Evolutionary conservation across 1,140 invertebrate genomes (phyloP), one percentile per base, ranked within the genome.

Genomic region (Zelostemma sp.): DNA sequence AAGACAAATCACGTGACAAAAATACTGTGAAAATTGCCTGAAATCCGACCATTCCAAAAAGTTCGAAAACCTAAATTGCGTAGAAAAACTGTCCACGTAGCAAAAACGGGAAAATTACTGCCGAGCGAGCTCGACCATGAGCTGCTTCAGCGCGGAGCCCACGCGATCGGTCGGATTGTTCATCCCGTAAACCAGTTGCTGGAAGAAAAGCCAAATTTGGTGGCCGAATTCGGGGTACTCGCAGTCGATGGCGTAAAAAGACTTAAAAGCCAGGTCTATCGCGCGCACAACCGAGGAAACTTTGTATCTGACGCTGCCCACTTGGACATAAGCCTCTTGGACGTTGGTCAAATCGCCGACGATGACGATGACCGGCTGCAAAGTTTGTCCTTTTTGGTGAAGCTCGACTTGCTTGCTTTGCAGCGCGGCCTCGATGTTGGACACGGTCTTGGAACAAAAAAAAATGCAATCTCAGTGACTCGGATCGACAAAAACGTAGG

Each of bases 171-270:
- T 19, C 2, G 43, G 43, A 19, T 64, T 72, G 31, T 53, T 56
- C 43, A 72, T 72, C 12, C 67, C 50, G 8, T 72, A 72, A 4
- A 72, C 33, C 18, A 57, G 48, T 12, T 68, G 64, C 53, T 72
- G 64, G 9, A 68, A 65, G 12, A 68, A 72, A 9, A 68, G 65
- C 65, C 65, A 68, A 2, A 72, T 62, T 58, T 72, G 65, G 5
- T 72, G 16, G n/a, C 43, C 65, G 11, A 65, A 72, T 8, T 72
- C 70, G 0, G 70, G 69, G 38, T 72, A 72, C 11, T 72, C 67
- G 0, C 45, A 53, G 6, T 72, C 40, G 9, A 72, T 35, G 0
- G 69, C 69, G 14, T 72, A 64, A 12, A 72, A 72, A 12, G 64
- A 19, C 61, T 68, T 72, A 35, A 61, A 72, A 16, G 69, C 60